Base-by-base conservation (phyloP, 92 coral and sea anemone species). In the Epizoanthus rinbou region DNA sequence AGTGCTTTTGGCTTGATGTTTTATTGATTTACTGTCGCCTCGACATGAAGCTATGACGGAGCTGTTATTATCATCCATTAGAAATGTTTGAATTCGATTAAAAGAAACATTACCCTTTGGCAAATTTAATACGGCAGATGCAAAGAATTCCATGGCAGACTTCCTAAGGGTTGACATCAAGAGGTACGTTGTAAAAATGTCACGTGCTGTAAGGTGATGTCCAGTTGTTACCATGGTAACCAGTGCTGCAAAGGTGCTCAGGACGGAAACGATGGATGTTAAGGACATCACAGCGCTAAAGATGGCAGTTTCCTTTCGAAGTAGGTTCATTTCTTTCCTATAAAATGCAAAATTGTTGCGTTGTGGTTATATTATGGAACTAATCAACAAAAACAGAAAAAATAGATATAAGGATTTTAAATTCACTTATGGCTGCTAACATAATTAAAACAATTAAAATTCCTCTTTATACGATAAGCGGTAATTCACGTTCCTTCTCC, bases 61-160 rank as follows among this genome's bases (percentile, higher is more conserved):
- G 41, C 70, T 25, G 70, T 10, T 65, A 28, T 21, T 65, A 21
- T 19, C 16, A 8, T 18, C 22, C n/a, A 33, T 66, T 3, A 66
- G 72, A 41, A 66, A 66, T 66, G 72, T 31, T 5, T 66, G 72
- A 11, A 66, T 66, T 13, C 72, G 41, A 5, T 66, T 66, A 33
- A 15, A 31, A 41, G 47, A 66, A 11, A 66, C 43, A 28, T 66
- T 66, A 41, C 72, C 15, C 28, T 66, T 66, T 18, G 72, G 72
- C 22, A 66, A 18, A n/a, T 66, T 66, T 9, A 66, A 43, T 19
- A 66, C 72, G 16, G 72, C 72, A 3, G 72, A 66, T 25, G 72
- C 72, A 66, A 66, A 66, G 72, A 66, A 66, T 19, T 66, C 72
- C 72, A 33, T 33, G 2, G 47, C 72, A 66, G 72, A 66, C 47